phyloP scores from a whole-genome alignment of 2,888 invertebrate species.

The Bellardia bayeri region DNA sequence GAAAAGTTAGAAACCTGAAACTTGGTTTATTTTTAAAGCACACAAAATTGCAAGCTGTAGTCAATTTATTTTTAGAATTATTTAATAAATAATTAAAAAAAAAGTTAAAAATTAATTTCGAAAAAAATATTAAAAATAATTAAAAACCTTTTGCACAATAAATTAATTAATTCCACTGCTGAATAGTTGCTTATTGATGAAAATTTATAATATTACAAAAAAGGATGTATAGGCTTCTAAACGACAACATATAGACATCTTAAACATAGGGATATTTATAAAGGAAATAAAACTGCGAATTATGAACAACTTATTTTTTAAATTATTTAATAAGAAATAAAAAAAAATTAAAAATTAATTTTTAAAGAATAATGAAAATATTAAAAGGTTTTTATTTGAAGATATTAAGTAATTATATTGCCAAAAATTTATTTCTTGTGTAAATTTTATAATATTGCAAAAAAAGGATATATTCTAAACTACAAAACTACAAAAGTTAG shows the following conservation, averaged over 20 bases:
- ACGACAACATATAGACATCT: background rate
- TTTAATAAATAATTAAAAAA: too few relatives aligned
- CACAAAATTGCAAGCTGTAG: background rate
- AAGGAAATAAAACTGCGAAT: background rate
- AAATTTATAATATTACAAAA: background rate
- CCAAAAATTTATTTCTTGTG: too few relatives aligned
- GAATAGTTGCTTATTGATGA: too few relatives aligned
- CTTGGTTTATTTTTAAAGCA: background rate
- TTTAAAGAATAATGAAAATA: too few relatives aligned
- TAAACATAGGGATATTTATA: background rate
- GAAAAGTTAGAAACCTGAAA: background rate
- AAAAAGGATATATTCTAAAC: background rate
- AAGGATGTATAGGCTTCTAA: slow-evolving; percentile 7
- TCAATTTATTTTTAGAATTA: too few relatives aligned
- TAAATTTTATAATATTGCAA: background rate
- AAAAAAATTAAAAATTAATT: too few relatives aligned
- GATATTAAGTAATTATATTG: background rate
- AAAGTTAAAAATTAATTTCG: too few relatives aligned
- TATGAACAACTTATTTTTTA: background rate
- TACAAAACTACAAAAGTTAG: background rate
- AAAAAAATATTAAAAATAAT: too few relatives aligned
- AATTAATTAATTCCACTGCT: too few relatives aligned
- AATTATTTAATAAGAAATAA: too few relatives aligned
- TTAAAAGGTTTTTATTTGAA: too few relatives aligned
- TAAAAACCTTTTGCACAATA: too few relatives aligned